Percentiles rank a stretch among this genome's conserved stretches.
Evolutionary conservation across 2,113 vertebrate genomes (phyloP).

Genomic region (Nibea albiflora): DNA sequence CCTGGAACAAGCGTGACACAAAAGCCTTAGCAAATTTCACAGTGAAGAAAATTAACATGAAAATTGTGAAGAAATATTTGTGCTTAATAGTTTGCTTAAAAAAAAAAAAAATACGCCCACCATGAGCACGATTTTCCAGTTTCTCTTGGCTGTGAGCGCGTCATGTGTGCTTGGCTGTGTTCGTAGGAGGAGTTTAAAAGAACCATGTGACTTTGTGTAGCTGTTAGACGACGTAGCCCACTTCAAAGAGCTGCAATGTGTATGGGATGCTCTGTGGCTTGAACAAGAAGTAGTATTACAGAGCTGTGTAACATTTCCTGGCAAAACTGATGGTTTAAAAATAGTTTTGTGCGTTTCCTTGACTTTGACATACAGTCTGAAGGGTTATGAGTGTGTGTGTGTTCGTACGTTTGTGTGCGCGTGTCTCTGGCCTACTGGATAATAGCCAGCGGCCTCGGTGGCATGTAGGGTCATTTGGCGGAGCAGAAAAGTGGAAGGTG

Average conservation of each 20-base stretch:
- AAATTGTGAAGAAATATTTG: not conserved
- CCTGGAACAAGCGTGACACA: not conserved
- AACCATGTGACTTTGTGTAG: constrained; percentile 2
- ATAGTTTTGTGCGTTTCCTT: constrained; percentile 20
- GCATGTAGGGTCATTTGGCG: constrained; percentile 42
- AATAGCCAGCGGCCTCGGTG: constrained; percentile 32
- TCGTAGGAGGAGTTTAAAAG: constrained; percentile 10
- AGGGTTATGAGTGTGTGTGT: not conserved
- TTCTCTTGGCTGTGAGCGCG: not conserved
- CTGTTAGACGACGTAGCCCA: not conserved
- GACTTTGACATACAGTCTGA: constrained; percentile 33
- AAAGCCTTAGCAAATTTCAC: not conserved
- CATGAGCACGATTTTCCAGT: not conserved
- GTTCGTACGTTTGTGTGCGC: not conserved
- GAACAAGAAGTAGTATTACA: constrained; percentile 1
- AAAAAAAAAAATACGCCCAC: not conserved
- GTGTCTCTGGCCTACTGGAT: not conserved
- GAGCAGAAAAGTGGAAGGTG: constrained; percentile 42
- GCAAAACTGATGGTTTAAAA: constrained; percentile 22
- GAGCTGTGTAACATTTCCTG: constrained; percentile 17
- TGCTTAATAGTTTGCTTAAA: not conserved
- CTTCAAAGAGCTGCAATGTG: constrained; percentile 7
- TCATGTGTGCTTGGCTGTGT: not conserved
- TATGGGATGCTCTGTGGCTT: not conserved
- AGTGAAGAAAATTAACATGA: not conserved